Evolutionary conservation across 2,113 vertebrate species (phyloP), one percentile per base, ranked within the genome.

Genomic region (Corydoras maculifer): DNA sequence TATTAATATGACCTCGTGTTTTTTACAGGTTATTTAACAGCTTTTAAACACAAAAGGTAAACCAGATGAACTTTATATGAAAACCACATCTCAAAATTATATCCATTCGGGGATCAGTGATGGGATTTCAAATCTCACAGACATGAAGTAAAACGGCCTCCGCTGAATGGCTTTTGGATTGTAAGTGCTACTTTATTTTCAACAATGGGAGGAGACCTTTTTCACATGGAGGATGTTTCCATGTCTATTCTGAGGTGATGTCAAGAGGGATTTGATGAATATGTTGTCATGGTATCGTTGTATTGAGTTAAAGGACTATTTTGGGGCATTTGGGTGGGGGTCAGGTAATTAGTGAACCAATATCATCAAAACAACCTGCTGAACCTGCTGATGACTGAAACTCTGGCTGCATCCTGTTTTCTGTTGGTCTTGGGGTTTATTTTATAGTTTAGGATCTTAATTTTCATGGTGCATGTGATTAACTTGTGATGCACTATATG

Each of bases 201-300:
- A 18, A 75, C 75, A 85, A 82, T 74, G 72, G 70, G 72, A n/a
- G 18, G 58, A 79, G 66, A 50, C 51, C 78, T 81, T 75, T 71
- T 76, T 67, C 53, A 79, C 79, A 72, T 30, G 62, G 74, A 77
- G 70, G 76, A 80, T 31, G 48, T 11, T 29, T 72, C 54, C 64
- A 61, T 73, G 54, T 76, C 82, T 76, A 84, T 85, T 84, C 74
- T 79, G 72, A 78, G 71, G 72, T 69, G 74, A 78, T 82, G 80
- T 87, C 81, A 83, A 87, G 84, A 84, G 83, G 77, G 64, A 75
- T 80, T 78, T 80, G 67, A 82, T 82, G 80, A 75, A 69, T 29
- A 50, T 67, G 87, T 88, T 86, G 83, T 79, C 86, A 87, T 86
- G 84, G 86, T 14, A 84, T 62, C 80, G 74, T 64, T 82, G 78